phyloP scores from a whole-genome alignment of 2,888 invertebrate genomes.

The Cheilosia vernalis region DNA sequence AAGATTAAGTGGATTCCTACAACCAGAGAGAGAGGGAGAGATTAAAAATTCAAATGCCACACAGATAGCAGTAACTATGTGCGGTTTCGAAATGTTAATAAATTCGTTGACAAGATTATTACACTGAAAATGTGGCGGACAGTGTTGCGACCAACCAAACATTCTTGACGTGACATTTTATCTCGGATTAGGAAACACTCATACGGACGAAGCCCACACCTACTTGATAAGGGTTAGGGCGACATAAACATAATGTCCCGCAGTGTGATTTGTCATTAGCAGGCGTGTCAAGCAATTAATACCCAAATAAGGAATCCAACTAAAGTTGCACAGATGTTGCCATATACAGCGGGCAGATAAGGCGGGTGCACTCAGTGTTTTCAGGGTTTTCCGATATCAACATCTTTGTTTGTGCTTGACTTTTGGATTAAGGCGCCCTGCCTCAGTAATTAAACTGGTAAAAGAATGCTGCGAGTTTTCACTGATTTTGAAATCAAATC shows the following conservation, averaged over 20 bases:
- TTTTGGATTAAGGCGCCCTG: no score
- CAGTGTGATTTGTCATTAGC: slow-evolving; percentile 19
- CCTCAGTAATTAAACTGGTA: no score
- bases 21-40: neutral
- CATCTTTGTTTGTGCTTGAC: no score
- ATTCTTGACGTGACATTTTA: slow-evolving; percentile 30
- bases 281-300: slow-evolving; percentile 14
- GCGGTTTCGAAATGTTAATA: slow-evolving; percentile 37
- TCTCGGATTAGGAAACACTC: slow-evolving; percentile 37
- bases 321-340: no score
- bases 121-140: neutral
- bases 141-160: neutral
- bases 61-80: slow-evolving; percentile 1
- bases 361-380: no score
- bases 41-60: slow-evolving; percentile 26
- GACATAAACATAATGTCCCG: slow-evolving; percentile 13
- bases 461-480: no score
- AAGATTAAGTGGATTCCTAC: slow-evolving; percentile 62
- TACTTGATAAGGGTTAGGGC: neutral
- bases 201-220: neutral
- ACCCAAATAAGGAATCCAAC: neutral
- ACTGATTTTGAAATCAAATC: no score
- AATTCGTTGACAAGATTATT: slow-evolving; percentile 54
- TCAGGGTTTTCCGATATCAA: no score
- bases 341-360: no score